Evolutionary conservation across 2,888 invertebrate genomes (phyloP).

Genomic region (Luperina testacea): DNA sequence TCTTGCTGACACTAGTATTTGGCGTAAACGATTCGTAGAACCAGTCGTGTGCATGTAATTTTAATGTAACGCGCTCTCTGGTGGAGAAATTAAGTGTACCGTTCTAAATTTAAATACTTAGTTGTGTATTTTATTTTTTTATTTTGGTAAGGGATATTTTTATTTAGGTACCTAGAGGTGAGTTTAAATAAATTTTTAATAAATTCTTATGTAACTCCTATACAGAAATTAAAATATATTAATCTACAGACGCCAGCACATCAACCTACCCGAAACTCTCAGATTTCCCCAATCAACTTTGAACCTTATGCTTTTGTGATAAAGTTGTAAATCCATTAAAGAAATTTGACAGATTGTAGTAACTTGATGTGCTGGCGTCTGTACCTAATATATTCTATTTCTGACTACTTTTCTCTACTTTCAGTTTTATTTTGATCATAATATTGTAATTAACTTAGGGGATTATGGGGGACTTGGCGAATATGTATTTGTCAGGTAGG

Average conservation of each 20-base stretch:
- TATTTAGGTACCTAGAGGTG: neutral
- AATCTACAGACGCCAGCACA: no score
- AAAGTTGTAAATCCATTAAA: no score
- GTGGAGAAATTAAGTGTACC: neutral
- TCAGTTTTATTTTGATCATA: neutral
- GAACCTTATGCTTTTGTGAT: no score
- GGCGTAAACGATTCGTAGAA: conserved; percentile 9
- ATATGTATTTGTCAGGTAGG: neutral
- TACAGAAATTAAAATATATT: neutral
- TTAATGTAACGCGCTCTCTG: neutral
- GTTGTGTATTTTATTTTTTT: neutral
- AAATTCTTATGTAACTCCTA: neutral
- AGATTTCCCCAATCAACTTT: no score
- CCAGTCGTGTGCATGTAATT: conserved; percentile 10
- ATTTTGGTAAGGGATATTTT: neutral
- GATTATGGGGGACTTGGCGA: neutral
- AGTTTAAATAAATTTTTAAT: neutral
- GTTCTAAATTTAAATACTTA: conserved; percentile 17
- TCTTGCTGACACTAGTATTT: conserved; percentile 23
- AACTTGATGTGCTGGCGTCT: no score
- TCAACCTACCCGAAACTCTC: no score
- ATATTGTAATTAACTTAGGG: neutral
- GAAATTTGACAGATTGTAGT: no score
- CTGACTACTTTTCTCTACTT: neutral
- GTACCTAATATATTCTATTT: neutral